A percentile compares a stretch with the other conserved stretches of the same genome.
Evolutionary conservation across 1,140 invertebrate genomes (phyloP).

Genomic region (Sminthurinus signatus): DNA sequence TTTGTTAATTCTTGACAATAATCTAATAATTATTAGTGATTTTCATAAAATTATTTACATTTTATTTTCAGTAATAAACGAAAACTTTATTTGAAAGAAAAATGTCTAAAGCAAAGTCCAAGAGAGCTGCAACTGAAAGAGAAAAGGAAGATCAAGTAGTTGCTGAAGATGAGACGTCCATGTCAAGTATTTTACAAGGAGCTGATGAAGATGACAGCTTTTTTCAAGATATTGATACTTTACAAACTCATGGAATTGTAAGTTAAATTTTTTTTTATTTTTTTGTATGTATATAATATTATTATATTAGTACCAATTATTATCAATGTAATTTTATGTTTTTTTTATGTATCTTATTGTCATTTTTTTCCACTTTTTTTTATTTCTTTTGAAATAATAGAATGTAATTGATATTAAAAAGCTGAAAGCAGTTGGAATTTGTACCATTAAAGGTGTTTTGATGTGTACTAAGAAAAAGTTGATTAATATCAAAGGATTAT

Average conservation of each 20-base stretch:
- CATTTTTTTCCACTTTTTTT: not conserved
- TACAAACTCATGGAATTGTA: conserved; percentile 55
- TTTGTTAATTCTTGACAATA: too few relatives aligned
- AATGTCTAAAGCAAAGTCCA: conserved; percentile 33
- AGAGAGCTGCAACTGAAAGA: not conserved
- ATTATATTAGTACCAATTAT: conserved; percentile 7
- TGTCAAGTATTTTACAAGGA: conserved; percentile 21
- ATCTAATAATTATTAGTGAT: too few relatives aligned
- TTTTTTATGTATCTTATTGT: too few relatives aligned
- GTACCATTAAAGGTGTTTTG: conserved; percentile 71
- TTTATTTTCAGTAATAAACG: too few relatives aligned
- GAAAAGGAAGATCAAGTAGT: conserved; percentile 12
- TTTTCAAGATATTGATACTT: conserved; percentile 53
- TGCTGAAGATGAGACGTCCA: not conserved
- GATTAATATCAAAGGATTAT: conserved; percentile 67
- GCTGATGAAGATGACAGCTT: conserved; percentile 49
- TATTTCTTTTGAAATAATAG: too few relatives aligned
- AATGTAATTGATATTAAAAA: conserved; percentile 67
- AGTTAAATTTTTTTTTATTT: conserved; percentile 43
- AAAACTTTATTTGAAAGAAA: too few relatives aligned
- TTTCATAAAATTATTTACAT: too few relatives aligned
- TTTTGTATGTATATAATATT: conserved; percentile 6
- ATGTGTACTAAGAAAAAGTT: conserved; percentile 72
- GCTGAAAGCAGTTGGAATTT: conserved; percentile 67
- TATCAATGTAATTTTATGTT: not conserved